Evolutionary conservation across 2,113 vertebrate species (phyloP), one percentile per base, ranked within the genome.

Genomic region (Coreoperca whiteheadi): DNA sequence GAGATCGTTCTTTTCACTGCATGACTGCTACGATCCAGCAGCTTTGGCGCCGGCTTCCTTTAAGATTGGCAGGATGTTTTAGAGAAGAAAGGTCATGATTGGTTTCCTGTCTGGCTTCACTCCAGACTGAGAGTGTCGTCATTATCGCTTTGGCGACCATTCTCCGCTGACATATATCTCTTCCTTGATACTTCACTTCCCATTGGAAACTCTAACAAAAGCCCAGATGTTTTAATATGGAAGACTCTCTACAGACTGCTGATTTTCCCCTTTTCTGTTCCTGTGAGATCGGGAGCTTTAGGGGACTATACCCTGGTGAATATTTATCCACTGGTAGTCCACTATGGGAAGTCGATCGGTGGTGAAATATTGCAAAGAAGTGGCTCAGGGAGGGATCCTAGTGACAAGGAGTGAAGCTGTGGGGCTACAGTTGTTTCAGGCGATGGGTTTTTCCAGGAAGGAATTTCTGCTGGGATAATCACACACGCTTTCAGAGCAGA

Each of bases 91-190:
- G 77, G 79, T 88, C 82, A 67, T 63, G 84, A 87, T 87, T 83
- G 66, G 77, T 87, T 91, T 88, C 83, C 83, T 82, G 69, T 83
- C 86, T 88, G 92, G 88, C 88, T 64, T 80, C 39, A n/a, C 32
- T 91, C 91, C 87, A 91, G 65, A 78, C 76, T 46, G 61, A n/a
- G 63, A 87, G 63, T 72, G 79, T 83, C 75, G 56, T 90, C 79
- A 86, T 91, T 86, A 90, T 85, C 39, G 18, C 79, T 88, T 88
- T 79, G 81, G 81, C 12, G 43, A 75, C 46, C 51, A 34, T 69
- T 85, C 83, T 72, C 30, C 3, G 0, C 32, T 64, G 78, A 91
- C 59, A 79, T 82, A 79, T 74, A 74, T 81, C 60, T 84, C 46
- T 61, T 65, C 60, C 32, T 77, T 80, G 68, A 79, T 82, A 8